phyloP scores from a whole-genome alignment of 2,113 vertebrate species.

The Malurus melanocephalus region DNA sequence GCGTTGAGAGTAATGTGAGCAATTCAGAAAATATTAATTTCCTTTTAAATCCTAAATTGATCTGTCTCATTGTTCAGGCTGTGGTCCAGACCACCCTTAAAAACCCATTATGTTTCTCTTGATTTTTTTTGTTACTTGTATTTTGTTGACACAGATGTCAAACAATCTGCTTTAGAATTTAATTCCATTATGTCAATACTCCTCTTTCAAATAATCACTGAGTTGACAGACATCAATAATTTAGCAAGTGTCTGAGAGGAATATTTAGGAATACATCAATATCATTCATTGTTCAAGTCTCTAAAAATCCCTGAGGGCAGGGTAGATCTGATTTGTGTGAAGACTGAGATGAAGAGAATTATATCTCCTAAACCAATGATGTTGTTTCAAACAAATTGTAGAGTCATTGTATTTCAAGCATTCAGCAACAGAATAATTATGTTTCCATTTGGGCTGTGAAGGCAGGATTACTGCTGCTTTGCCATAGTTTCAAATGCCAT shows the following conservation, averaged over 20 bases:
- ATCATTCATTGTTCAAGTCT: not conserved
- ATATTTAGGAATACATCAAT: not conserved
- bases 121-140: not conserved
- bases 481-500: not conserved
- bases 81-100: not conserved
- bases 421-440: not conserved
- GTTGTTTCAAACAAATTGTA: not conserved
- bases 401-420: not conserved
- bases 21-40: not conserved
- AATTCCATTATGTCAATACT: not conserved
- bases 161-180: not conserved
- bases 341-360: not conserved
- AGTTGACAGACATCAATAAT: not conserved
- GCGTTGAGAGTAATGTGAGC: not conserved
- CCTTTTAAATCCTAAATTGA: not conserved
- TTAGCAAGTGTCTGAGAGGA: not conserved
- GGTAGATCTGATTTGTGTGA: not conserved
- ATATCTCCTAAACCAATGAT: not conserved
- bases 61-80: not conserved
- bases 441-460: not conserved
- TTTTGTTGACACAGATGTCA: not conserved
- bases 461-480: not conserved
- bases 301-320: not conserved
- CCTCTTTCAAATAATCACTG: not conserved
- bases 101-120: not conserved